Percentiles rank a stretch among this genome's conserved stretches.
phyloP scores from a whole-genome alignment of 2,797 vertebrate genomes.

The Luscinia luscinia region DNA sequence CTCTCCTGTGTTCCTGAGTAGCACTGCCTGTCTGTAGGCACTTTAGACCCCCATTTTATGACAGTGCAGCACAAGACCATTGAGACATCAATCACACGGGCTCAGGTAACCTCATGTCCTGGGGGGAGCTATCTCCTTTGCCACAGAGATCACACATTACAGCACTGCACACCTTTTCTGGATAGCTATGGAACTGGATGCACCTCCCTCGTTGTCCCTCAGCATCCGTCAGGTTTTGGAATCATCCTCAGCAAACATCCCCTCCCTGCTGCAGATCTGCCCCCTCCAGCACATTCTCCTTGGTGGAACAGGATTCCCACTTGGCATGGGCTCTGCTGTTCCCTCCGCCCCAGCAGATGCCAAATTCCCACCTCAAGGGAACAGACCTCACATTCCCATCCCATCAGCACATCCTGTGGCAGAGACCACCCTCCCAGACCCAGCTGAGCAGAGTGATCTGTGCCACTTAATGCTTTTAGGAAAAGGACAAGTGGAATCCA shows the following conservation, averaged over 20 bases:
- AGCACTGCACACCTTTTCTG: background rate
- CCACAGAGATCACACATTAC: background rate
- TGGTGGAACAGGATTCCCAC: background rate
- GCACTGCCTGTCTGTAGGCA: background rate
- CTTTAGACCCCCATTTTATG: background rate
- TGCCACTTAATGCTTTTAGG: background rate
- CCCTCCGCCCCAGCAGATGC: background rate
- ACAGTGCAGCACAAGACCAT: background rate
- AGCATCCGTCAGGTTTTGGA: background rate
- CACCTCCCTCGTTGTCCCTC: background rate
- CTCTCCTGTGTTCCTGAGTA: background rate
- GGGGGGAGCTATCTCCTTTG: background rate
- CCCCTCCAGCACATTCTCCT: background rate
- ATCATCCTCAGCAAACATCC: background rate
- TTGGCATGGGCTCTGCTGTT: background rate
- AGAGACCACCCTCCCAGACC: background rate
- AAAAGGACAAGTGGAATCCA: background rate
- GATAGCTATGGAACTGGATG: background rate
- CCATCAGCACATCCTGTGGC: background rate
- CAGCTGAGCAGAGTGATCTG: background rate
- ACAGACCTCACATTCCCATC: background rate
- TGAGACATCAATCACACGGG: rapidly evolving
- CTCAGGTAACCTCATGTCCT: background rate
- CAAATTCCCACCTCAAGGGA: background rate
- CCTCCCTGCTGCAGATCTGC: background rate